These are phyloP conservation scores for Nomada hirtipes DNA, from an alignment of 2,888 invertebrate genomes.

Conservation along the genomic window DNA sequence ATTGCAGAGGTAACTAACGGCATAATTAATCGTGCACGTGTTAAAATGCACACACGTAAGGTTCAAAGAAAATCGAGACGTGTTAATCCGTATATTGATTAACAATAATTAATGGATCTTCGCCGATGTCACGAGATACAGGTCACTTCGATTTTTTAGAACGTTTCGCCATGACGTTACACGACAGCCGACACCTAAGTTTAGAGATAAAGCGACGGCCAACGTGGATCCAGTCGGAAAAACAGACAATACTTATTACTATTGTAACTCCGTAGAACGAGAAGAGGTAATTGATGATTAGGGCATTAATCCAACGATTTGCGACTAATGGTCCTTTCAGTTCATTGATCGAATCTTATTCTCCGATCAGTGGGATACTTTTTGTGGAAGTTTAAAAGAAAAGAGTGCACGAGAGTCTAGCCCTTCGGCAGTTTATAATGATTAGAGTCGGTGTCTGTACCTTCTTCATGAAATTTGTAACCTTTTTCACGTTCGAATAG, in stretches of 20 bases:
- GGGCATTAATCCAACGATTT: conserved; percentile 60
- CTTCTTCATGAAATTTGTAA: neutral
- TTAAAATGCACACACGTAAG: conserved; percentile 41
- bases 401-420: conserved; percentile 31
- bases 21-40: conserved; percentile 50
- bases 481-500: too few relatives aligned
- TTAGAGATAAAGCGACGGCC: conserved; percentile 35
- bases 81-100: conserved; percentile 31
- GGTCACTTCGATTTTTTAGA: neutral
- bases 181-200: conserved; percentile 37
- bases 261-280: conserved; percentile 52
- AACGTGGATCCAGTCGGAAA: conserved; percentile 54
- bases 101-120: conserved; percentile 23
- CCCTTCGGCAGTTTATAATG: conserved; percentile 1
- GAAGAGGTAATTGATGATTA: conserved; percentile 37
- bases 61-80: conserved; percentile 14
- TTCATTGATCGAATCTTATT: conserved; percentile 2
- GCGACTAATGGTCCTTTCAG: conserved; percentile 42
- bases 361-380: neutral
- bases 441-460: neutral
- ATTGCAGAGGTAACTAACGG: conserved; percentile 32
- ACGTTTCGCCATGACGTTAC: conserved; percentile 46
- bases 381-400: neutral
- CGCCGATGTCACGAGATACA: conserved; percentile 33
- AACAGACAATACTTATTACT: conserved; percentile 72